Conservation (phyloP, 2,797 vertebrate genomes). For the Dipus sagitta region DNA sequence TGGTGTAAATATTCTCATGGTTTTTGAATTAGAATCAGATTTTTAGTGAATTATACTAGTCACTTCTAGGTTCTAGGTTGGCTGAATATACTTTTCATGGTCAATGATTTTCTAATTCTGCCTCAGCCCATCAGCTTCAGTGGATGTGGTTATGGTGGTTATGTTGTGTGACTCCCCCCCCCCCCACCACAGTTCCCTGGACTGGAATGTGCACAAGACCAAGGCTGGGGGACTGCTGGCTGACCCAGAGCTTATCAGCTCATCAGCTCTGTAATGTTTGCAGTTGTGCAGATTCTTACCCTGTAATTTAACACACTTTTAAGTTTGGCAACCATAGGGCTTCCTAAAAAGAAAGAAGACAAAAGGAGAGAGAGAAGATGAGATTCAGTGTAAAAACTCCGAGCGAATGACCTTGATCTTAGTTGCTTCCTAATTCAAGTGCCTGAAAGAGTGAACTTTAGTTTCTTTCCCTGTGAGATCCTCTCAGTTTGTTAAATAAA, state of each 20-base stretch:
- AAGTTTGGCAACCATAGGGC: not conserved
- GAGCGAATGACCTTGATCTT: not conserved
- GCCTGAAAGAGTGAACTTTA: not conserved
- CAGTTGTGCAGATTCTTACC: not conserved
- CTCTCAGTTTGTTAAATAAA: conserved; percentile 29
- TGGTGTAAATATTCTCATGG: not conserved
- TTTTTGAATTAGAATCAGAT: not conserved
- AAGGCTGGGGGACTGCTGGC: not conserved
- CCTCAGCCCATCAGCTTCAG: not conserved
- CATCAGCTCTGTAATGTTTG: not conserved
- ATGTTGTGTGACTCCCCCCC: not conserved
- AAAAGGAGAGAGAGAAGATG: not conserved
- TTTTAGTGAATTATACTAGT: not conserved
- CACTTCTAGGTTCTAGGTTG: not conserved
- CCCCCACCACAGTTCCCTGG: not conserved
- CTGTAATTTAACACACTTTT: not conserved
- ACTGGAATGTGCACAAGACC: not conserved
- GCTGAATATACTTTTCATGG: not conserved
- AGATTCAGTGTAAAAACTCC: not conserved
- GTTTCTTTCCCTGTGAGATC: not conserved
- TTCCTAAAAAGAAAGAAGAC: not conserved
- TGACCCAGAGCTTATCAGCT: not conserved
- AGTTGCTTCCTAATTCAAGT: not conserved
- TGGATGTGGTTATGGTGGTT: not conserved
- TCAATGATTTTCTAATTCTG: not conserved